A percentile compares a stretch with the other conserved stretches of the same genome.
Conservation (phyloP, 1,140 invertebrate genomes). For the Vollenhovia emeryi region DNA sequence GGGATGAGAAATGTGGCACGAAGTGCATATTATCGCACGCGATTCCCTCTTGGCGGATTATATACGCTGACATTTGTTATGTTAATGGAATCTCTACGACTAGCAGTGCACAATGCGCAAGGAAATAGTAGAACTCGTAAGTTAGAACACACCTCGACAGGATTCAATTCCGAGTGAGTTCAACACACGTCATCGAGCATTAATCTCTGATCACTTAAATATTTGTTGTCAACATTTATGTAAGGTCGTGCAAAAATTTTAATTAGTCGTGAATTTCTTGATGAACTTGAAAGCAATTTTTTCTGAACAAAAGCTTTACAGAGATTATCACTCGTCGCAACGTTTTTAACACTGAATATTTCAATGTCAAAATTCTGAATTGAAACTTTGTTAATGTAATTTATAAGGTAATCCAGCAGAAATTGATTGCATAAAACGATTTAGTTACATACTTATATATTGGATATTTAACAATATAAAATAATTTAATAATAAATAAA, state of each 20-base stretch:
- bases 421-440: too few species aligned
- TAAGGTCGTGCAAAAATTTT: not conserved
- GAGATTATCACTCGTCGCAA: too few species aligned
- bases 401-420: too few species aligned
- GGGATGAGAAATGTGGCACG: conserved; percentile 60
- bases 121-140: conserved; percentile 62
- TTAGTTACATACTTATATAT: too few species aligned
- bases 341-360: too few species aligned
- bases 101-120: conserved; percentile 51
- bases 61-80: conserved; percentile 65
- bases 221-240: not conserved
- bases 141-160: conserved; percentile 44
- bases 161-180: not conserved
- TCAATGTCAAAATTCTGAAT: too few species aligned
- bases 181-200: not conserved
- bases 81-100: conserved; percentile 64
- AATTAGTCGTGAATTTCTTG: not conserved
- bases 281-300: not conserved
- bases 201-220: not conserved
- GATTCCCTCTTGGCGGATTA: conserved; percentile 58
- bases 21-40: conserved; percentile 32
- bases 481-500: too few species aligned
- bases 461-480: too few species aligned
- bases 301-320: too few species aligned
- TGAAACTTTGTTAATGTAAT: too few species aligned